Percentiles rank a stretch among this genome's conserved stretches.
Evolutionary conservation across 2,797 vertebrate genomes (phyloP).

Genomic region (Galagoides demidoff): DNA sequence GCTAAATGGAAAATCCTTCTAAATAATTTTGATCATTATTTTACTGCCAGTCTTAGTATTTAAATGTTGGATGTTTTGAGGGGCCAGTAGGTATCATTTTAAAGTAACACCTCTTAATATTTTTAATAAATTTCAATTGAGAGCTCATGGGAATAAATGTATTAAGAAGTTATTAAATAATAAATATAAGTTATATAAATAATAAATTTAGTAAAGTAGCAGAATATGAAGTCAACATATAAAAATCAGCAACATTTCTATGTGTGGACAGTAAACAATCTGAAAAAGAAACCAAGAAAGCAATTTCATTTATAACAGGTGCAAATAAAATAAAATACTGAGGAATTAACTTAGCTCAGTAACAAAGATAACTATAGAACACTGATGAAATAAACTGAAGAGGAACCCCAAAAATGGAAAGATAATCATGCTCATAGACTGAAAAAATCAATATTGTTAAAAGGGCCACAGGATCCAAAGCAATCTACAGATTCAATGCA

Average conservation of each 20-base stretch:
- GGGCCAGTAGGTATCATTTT: conserved; percentile 17
- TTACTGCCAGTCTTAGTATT: not conserved
- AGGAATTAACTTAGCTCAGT: not conserved
- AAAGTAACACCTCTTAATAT: not conserved
- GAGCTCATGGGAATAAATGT: not conserved
- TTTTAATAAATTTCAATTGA: conserved; percentile 3
- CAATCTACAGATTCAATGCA: not conserved
- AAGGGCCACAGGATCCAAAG: not conserved
- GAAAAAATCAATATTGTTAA: not conserved
- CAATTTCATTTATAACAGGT: not conserved
- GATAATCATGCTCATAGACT: not conserved
- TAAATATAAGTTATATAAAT: not conserved
- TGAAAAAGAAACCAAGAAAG: not conserved
- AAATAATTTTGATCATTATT: conserved; percentile 47
- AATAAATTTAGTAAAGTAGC: not conserved
- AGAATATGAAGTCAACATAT: not conserved
- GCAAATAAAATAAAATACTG: not conserved
- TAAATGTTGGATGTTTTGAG: not conserved
- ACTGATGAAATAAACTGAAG: not conserved
- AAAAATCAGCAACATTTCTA: not conserved
- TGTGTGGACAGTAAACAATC: not conserved
- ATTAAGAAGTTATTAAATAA: not conserved
- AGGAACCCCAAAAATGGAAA: not conserved
- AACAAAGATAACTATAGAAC: not conserved
- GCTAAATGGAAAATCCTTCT: not conserved